Base-by-base conservation (phyloP, 2,888 invertebrate genomes). In the Limnephilus rhombicus region DNA sequence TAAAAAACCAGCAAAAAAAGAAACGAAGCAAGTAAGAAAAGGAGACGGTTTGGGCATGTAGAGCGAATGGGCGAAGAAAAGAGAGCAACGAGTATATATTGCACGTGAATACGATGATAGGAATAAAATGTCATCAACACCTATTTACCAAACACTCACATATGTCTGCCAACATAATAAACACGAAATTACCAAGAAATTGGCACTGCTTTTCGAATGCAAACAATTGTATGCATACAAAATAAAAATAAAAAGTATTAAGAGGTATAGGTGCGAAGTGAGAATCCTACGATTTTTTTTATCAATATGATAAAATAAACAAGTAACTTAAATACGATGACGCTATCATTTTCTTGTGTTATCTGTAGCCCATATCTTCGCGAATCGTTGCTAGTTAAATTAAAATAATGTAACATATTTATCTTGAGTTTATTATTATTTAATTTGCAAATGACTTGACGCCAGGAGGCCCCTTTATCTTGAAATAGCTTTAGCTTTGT, bases 221-320 rank as follows among this genome's bases (percentile, higher is more conserved):
- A 7, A 68, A 68, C 24, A n/a, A 9, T 15, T n/a, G 7, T 24
- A 18, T 24, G 68, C 68, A 68, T n/a, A 68, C 68, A 68, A n/a
- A 68, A 68, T 24, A 68, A 68, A 53, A 15, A 15, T 15, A 53
- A 53, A 53, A 53, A 18, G 37, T 68, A 68, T 68, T 9, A 68
- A 68, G 1, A 24, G n/a, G 68, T 24, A 7, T n/a, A 68, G 68
- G 68, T 68, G 68, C 68, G 68, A 68, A 68, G 5, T 24, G 68
- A 68, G 1, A 15, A 24, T 18, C 68, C 3, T 68, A 68, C 7
- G 18, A 13, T 53, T 53, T 68, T 53, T 68, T 18, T 68, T 68
- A 24, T 68, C 68, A 68, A 68, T 9, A n/a, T 68, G 68, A 68
- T 83, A 83, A 83, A 83, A 83, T 24, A 83, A 31, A 34, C 83